Base-by-base conservation (phyloP, 1,140 invertebrate genomes). In the Bombus sylvicola region DNA sequence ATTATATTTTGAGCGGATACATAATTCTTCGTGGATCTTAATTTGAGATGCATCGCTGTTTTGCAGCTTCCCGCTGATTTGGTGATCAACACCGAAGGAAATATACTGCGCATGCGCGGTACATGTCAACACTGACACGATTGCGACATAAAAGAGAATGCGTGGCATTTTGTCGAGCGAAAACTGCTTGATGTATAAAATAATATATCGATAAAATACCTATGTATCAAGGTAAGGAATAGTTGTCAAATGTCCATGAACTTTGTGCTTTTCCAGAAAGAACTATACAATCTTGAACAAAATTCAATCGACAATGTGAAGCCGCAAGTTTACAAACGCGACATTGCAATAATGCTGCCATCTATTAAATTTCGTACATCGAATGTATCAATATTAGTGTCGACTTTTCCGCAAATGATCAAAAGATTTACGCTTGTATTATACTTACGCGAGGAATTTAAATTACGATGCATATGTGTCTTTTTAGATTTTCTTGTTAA, bases 1-100 rank as follows among this genome's bases (percentile, higher is more conserved):
- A 13, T n/a, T n/a, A 37, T 25, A 47, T n/a, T 39, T 68, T 34
- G 9, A 28, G 31, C 86, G 88, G 89, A 93, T 93, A 94, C 93
- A 94, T 6, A 93, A 53, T 47, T 89, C 88, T 68, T 90, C 83
- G 74, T 92, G 81, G 34, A 86, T 69, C 31, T 79, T 83, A 13
- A 41, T 87, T 87, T 91, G 59, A 76, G 83, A 88, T 69, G 77
- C 28, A 68, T 8, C 76, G 41, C 69, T 69, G 10, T 74, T 78
- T 71, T 76, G 59, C 22, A 71, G 6, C 6, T 87, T 43, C 25
- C 74, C 37, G 64, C 10, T 41, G 39, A 89, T 88, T 89, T 77
- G 88, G 57, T 80, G 69, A 9, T 57, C 71, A 64, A 64, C 69
- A 68, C 74, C 28, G 13, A 15, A 22, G 9, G 0, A 22, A 18